A percentile compares a stretch with the other conserved stretches of the same genome.
phyloP scores from a whole-genome alignment of 2,113 vertebrate genomes.

The Uropsilus gracilis region DNA sequence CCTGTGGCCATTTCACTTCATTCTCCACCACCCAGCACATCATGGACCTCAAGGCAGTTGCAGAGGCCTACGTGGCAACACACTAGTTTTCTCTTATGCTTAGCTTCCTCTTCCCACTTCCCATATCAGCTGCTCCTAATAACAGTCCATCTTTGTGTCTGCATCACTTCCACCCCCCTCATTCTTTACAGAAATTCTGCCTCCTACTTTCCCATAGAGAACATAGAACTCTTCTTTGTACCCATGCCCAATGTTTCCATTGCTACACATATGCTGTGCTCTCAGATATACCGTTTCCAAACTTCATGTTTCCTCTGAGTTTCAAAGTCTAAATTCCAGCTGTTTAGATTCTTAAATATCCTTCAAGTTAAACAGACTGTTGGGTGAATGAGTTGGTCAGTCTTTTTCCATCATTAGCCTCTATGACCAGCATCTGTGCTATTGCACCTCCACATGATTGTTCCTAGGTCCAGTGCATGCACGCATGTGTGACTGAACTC shows the following conservation, averaged over 20 bases:
- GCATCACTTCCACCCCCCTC: not conserved
- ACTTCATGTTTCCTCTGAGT: not conserved
- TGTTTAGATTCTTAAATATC: not conserved
- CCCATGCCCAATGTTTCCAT: not conserved
- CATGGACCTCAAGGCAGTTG: fast-evolving
- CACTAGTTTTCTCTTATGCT: not conserved
- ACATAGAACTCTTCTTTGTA: not conserved
- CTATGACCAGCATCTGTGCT: no score
- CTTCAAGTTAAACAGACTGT: no score
- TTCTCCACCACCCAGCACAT: not conserved
- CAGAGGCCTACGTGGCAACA: fast-evolving
- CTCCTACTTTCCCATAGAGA: not conserved
- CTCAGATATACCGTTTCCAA: not conserved
- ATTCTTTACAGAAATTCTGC: not conserved
- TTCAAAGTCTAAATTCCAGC: slow-evolving; percentile 1
- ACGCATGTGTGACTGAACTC: no score
- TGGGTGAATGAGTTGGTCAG: no score
- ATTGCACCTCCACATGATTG: no score
- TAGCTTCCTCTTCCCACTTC: not conserved
- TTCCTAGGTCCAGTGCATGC: no score
- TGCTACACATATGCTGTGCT: not conserved
- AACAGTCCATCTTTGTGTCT: not conserved
- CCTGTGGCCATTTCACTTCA: not conserved
- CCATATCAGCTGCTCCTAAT: not conserved
- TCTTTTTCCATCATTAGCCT: no score